Evolutionary conservation across 2,113 vertebrate species (phyloP).

Genomic region (Neogale vison): DNA sequence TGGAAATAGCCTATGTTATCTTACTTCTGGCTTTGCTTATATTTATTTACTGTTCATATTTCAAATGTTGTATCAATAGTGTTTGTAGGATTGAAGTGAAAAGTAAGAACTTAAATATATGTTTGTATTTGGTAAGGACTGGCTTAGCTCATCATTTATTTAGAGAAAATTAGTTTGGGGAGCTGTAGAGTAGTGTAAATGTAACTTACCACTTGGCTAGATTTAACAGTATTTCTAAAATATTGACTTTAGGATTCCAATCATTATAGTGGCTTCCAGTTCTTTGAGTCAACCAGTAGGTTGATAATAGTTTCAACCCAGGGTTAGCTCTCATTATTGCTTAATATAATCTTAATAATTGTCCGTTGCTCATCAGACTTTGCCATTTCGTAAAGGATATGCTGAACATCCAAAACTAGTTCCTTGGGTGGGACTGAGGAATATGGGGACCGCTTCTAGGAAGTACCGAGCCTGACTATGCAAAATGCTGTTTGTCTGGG

Average conservation of each 20-base stretch:
- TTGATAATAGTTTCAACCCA: neutral
- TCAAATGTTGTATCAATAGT: neutral
- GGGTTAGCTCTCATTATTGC: neutral
- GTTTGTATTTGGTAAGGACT: neutral
- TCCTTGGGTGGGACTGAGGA: neutral
- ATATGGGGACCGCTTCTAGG: neutral
- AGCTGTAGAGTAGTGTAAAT: neutral
- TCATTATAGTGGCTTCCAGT: neutral
- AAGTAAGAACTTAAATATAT: neutral
- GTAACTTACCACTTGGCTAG: neutral
- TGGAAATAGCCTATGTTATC: neutral
- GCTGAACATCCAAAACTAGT: neutral
- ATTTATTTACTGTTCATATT: neutral
- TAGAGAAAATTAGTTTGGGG: neutral
- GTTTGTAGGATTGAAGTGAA: conserved; percentile 6
- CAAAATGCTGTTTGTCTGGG: neutral
- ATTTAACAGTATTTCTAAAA: conserved; percentile 23
- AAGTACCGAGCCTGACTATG: neutral
- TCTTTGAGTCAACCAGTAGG: neutral
- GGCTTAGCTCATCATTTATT: neutral
- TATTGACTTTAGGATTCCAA: neutral
- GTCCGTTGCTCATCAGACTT: neutral
- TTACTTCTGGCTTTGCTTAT: neutral
- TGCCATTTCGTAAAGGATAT: neutral
- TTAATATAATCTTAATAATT: neutral